Evolutionary conservation across 2,113 vertebrate genomes (phyloP).

Genomic region (Lampris megalopsis): DNA sequence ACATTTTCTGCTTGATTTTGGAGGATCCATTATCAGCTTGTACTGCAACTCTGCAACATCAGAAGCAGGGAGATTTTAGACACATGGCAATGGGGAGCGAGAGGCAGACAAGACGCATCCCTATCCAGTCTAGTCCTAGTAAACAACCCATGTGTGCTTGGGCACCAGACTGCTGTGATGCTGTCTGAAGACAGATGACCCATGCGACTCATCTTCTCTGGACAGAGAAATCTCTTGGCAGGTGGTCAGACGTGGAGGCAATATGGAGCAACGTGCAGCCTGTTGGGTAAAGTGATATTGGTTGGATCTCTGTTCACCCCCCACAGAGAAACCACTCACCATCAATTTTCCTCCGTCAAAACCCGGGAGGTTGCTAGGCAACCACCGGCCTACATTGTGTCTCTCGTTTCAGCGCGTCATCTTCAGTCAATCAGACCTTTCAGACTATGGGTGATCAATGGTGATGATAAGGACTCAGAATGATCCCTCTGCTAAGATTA

Average conservation of each 20-base stretch:
- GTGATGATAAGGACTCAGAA: neutral
- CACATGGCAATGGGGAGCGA: neutral
- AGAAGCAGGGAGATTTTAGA: conserved; percentile 40
- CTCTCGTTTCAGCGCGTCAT: conserved; percentile 35
- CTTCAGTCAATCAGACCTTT: conserved; percentile 21
- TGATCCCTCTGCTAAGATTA: neutral
- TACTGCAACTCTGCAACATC: conserved; percentile 84
- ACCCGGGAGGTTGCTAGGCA: conserved; percentile 60
- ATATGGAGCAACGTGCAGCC: conserved; percentile 34
- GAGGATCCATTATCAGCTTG: conserved; percentile 82
- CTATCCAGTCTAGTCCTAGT: conserved; percentile 23
- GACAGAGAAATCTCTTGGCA: conserved; percentile 39
- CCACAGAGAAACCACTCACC: conserved; percentile 61
- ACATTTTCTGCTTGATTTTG: conserved; percentile 72
- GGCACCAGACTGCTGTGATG: neutral
- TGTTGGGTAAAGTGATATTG: conserved; percentile 59
- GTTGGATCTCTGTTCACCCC: conserved; percentile 51
- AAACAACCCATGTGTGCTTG: conserved; percentile 1
- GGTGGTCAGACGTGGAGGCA: conserved; percentile 36
- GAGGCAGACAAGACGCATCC: neutral
- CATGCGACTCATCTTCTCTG: conserved; percentile 2
- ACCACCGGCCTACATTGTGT: conserved; percentile 55
- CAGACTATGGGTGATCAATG: conserved; percentile 3
- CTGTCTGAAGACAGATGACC: conserved; percentile 2
- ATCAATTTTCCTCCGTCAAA: conserved; percentile 44